phyloP scores from a whole-genome alignment of 2,113 vertebrate genomes.

The Meriones unguiculatus region DNA sequence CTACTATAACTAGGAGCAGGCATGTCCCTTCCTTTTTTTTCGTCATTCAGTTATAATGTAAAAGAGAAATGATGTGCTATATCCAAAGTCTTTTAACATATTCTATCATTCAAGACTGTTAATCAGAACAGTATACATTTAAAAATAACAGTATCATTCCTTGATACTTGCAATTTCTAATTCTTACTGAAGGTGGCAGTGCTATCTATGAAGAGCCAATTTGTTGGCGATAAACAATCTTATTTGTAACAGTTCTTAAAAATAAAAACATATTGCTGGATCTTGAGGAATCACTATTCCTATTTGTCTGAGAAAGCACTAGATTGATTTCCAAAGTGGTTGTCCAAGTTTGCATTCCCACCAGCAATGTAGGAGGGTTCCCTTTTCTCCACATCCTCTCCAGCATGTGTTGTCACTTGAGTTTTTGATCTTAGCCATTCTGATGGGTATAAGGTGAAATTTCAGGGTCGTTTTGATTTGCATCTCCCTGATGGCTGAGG shows the following conservation, averaged over 20 bases:
- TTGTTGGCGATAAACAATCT: background rate
- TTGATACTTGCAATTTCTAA: conserved; percentile 53
- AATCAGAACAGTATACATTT: conserved; percentile 17
- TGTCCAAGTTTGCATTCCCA: too few species aligned
- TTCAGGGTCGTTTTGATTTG: too few species aligned
- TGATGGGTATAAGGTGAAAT: too few species aligned
- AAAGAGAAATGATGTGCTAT: background rate
- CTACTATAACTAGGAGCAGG: background rate
- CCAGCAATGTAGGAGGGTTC: too few species aligned
- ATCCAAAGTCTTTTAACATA: conserved; percentile 6
- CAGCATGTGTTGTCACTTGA: too few species aligned
- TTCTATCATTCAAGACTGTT: background rate
- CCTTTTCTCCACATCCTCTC: too few species aligned
- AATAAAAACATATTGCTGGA: background rate
- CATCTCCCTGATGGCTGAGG: too few species aligned
- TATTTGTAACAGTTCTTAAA: background rate
- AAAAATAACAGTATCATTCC: conserved; percentile 29
- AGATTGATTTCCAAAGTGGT: too few species aligned
- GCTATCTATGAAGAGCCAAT: background rate
- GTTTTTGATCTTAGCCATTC: too few species aligned
- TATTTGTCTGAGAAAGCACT: too few species aligned
- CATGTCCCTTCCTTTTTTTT: background rate
- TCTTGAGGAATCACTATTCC: too few species aligned
- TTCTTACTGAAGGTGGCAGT: conserved; percentile 67
- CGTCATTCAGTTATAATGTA: background rate